A percentile compares a stretch with the other conserved stretches of the same genome.
Evolutionary conservation across 2,888 invertebrate genomes (phyloP).

Genomic region (Bursaphelenchus okinawaensis): DNA sequence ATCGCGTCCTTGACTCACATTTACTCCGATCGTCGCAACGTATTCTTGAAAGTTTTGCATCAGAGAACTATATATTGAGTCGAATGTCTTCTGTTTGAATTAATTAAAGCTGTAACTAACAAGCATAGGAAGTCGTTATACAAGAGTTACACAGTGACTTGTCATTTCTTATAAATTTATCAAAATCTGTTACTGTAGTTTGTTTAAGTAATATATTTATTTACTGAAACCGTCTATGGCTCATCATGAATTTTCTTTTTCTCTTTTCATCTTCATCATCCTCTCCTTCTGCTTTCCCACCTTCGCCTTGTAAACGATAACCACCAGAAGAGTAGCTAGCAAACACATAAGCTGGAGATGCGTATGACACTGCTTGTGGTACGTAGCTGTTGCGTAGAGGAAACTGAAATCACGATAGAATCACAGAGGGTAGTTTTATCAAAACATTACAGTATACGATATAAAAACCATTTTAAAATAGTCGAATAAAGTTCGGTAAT

Average conservation of each 20-base stretch:
- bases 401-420: constrained; percentile 5
- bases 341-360: constrained; percentile 17
- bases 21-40: not conserved
- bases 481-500: too few species aligned
- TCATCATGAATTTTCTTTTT: not conserved
- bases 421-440: too few species aligned
- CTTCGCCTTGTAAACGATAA: constrained; percentile 14
- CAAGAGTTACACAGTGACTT: too few species aligned
- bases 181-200: too few species aligned
- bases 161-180: too few species aligned
- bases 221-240: not conserved
- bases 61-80: too few species aligned
- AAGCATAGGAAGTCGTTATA: too few species aligned
- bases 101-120: too few species aligned
- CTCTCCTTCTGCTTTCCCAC: not conserved
- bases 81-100: too few species aligned
- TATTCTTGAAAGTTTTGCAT: too few species aligned
- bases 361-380: constrained; percentile 11
- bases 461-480: too few species aligned
- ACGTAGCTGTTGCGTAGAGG: constrained; percentile 22
- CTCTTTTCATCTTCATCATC: not conserved
- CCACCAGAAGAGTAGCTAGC: constrained; percentile 18
- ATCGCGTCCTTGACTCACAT: not conserved
- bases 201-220: not conserved
- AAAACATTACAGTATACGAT: not conserved